phyloP scores from a whole-genome alignment of 2,888 invertebrate species.

The Exocentrus adspersus region DNA sequence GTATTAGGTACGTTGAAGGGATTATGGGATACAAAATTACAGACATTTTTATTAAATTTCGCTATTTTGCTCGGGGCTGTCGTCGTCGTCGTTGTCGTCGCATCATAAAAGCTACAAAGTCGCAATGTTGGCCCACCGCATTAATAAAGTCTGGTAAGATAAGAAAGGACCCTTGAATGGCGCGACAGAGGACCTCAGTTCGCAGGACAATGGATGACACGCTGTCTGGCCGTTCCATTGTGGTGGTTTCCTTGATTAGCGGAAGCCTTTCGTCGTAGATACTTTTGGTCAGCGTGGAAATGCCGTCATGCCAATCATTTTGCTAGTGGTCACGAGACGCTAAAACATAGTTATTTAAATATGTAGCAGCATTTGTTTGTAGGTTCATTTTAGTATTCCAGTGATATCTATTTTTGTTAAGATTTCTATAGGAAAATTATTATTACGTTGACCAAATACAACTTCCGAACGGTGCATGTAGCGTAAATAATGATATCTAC shows the following conservation, averaged over 20 bases:
- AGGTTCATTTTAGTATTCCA: too few relatives aligned
- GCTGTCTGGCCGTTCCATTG: slow-evolving; percentile 17
- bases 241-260: slow-evolving; percentile 25
- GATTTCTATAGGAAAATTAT: too few relatives aligned
- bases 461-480: too few relatives aligned
- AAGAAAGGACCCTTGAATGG: slow-evolving; percentile 5
- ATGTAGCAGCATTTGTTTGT: too few relatives aligned
- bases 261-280: slow-evolving; percentile 14
- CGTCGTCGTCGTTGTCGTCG: too few relatives aligned
- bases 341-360: not conserved
- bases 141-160: slow-evolving; percentile 21
- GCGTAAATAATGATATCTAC: too few relatives aligned
- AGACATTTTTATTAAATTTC: too few relatives aligned
- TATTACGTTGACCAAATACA: too few relatives aligned
- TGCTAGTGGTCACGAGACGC: not conserved
- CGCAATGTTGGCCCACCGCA: not conserved
- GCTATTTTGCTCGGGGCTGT: too few relatives aligned
- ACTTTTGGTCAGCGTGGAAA: slow-evolving; percentile 13
- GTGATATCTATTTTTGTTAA: too few relatives aligned
- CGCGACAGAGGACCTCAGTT: slow-evolving; percentile 12
- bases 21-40: too few relatives aligned
- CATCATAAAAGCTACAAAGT: not conserved
- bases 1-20: too few relatives aligned
- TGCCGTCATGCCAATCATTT: not conserved
- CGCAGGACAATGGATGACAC: slow-evolving; percentile 14